Conservation (phyloP, 2,888 invertebrate species). For the Drosophila nigricruria region DNA sequence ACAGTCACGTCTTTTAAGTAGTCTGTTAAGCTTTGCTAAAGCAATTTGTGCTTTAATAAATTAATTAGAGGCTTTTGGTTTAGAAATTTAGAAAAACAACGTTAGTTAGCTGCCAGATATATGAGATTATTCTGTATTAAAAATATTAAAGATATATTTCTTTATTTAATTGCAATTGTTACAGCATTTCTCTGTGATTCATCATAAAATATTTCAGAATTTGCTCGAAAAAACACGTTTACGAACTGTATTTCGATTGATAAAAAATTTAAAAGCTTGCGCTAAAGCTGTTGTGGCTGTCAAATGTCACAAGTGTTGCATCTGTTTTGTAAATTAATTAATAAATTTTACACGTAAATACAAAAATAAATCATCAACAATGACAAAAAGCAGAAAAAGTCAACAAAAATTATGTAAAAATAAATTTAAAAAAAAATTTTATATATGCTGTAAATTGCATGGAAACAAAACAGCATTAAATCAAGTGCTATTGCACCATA, state of each 20-base stretch:
- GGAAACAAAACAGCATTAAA: constrained; percentile 6
- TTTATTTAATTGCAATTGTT: background rate
- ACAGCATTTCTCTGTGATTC: constrained; percentile 18
- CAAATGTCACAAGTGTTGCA: constrained; percentile 46
- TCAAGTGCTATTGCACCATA: background rate
- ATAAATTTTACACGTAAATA: constrained; percentile 62
- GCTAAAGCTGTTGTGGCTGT: constrained; percentile 28
- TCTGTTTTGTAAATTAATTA: constrained; percentile 73
- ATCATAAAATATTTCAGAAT: background rate
- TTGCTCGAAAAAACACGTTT: constrained; percentile 35
- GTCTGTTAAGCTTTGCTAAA: constrained; percentile 16
- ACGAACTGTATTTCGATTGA: constrained; percentile 36
- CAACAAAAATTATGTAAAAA: constrained; percentile 17
- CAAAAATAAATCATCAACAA: constrained; percentile 71
- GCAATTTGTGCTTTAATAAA: constrained; percentile 26
- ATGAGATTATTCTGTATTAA: background rate
- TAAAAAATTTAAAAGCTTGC: constrained; percentile 19
- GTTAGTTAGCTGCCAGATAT: background rate
- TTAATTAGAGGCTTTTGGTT: constrained; percentile 24
- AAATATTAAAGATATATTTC: background rate
- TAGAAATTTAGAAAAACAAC: constrained; percentile 2
- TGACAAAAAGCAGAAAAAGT: constrained; percentile 17
- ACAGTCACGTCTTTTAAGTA: constrained; percentile 23
- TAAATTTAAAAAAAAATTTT: background rate
- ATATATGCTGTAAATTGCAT: background rate